phyloP scores from a whole-genome alignment of 1,140 invertebrate species.

The Protaetia brevitarsis region DNA sequence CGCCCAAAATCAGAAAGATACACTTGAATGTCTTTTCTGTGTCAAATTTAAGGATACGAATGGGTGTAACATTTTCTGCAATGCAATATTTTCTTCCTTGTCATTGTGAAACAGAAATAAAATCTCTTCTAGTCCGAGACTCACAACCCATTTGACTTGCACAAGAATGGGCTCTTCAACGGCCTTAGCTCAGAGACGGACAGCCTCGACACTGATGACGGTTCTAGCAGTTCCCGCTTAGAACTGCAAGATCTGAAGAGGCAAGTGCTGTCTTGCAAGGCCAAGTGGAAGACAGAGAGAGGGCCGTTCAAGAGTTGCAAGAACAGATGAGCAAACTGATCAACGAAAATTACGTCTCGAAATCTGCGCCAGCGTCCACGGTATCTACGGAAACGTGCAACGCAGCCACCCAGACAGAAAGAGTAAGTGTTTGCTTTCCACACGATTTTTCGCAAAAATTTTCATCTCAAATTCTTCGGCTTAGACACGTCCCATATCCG shows the following conservation, averaged over 20 bases:
- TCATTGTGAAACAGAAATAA: neutral
- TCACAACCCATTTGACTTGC: slow-evolving; percentile 80
- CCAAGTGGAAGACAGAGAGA: slow-evolving; percentile 70
- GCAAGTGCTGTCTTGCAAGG: slow-evolving; percentile 74
- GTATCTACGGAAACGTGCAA: slow-evolving; percentile 52
- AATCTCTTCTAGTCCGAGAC: slow-evolving; percentile 59
- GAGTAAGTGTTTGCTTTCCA: slow-evolving; percentile 55
- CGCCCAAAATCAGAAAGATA: too few species aligned
- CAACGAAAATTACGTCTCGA: slow-evolving; percentile 45
- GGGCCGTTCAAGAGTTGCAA: slow-evolving; percentile 64
- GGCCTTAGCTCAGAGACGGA: slow-evolving; percentile 54
- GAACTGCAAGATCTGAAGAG: slow-evolving; percentile 73
- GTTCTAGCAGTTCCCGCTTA: slow-evolving; percentile 54
- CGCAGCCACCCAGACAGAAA: slow-evolving; percentile 71
- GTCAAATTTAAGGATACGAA: too few species aligned
- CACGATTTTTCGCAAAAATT: slow-evolving; percentile 11
- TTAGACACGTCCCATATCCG: slow-evolving; percentile 62
- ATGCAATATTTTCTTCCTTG: too few species aligned
- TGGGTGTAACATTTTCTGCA: too few species aligned
- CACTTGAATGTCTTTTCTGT: too few species aligned
- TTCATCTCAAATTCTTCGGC: slow-evolving; percentile 23
- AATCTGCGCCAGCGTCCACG: slow-evolving; percentile 42
- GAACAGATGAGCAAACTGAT: slow-evolving; percentile 56
- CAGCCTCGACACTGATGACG: slow-evolving; percentile 43
- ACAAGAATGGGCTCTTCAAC: slow-evolving; percentile 73